A percentile compares a stretch with the other conserved stretches of the same genome.
Conservation (phyloP, 64 coral and sea anemone species). For the Dendrophyllia cribrosa region DNA sequence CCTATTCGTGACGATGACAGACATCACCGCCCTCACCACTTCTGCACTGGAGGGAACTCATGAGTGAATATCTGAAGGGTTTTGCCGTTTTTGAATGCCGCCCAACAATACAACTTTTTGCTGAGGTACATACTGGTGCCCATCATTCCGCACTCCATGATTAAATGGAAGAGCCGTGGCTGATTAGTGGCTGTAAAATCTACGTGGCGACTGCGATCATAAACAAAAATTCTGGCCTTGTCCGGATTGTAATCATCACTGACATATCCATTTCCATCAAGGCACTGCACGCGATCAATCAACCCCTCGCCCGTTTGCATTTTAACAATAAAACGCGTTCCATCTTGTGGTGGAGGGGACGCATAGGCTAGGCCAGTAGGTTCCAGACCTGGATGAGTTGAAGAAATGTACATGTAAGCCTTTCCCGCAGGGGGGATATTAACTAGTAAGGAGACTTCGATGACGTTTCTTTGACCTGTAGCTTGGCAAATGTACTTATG, state of each 20-base stretch:
- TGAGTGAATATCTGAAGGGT: constrained; percentile 30
- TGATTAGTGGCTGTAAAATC: neutral
- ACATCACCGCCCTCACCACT: constrained; percentile 22
- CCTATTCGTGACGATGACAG: too few species aligned
- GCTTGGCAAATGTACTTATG: constrained; percentile 54
- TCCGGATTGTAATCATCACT: neutral
- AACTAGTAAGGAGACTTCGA: neutral
- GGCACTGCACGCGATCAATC: neutral
- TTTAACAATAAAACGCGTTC: constrained; percentile 48
- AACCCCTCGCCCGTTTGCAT: constrained; percentile 4
- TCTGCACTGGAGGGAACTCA: constrained; percentile 21
- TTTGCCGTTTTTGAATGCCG: constrained; percentile 27
- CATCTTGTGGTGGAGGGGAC: constrained; percentile 4
- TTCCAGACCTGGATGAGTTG: constrained; percentile 10
- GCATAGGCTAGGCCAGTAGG: constrained; percentile 6
- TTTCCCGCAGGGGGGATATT: too few species aligned
- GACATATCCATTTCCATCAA: neutral
- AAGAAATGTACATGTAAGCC: too few species aligned
- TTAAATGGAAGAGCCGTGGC: constrained; percentile 7
- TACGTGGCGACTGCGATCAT: constrained; percentile 26
- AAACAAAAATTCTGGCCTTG: neutral
- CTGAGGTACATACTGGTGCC: constrained; percentile 7
- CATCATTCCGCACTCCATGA: constrained; percentile 26
- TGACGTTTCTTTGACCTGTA: neutral
- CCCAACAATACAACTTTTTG: constrained; percentile 40